Evolutionary conservation across 2,888 invertebrate genomes (phyloP), one percentile per base, ranked within the genome.

Genomic region (Saturnia japonica): DNA sequence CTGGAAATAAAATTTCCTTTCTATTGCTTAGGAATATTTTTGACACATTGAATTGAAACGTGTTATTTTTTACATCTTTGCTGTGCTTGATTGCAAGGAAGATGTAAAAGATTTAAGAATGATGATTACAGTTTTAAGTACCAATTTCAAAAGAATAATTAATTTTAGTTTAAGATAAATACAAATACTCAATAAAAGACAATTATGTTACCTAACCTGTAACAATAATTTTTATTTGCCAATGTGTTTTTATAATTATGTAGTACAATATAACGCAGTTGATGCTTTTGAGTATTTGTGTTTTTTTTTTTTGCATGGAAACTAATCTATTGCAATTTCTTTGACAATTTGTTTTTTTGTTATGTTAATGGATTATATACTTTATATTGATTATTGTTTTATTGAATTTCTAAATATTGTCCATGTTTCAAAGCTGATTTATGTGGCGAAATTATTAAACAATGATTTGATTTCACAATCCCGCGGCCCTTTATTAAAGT

Each of bases 321-420:
- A 60, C 28, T 83, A 82, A 82, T 84, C 80, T 83, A 78, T 85
- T 78, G 81, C 82, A 83, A 83, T 80, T 76, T 75, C 75, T 83
- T 87, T 86, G 87, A 83, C 84, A 88, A 89, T 88, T 90, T 89
- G 91, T 93, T 91, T 91, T 92, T 91, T 93, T 93, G 90, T 93
- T 93, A 93, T 90, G 91, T 90, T 90, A 90, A 91, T 91, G 89
- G 91, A 91, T 91, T 91, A 92, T 91, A 89, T 89, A 64, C 85
- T 86, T 85, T 85, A 88, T 90, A 87, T 90, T 86, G 83, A 88
- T 82, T 82, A 85, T 90, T 88, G 85, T 89, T 89, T 83, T 85
- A 84, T 89, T 87, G 83, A 83, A 85, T 86, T 77, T 85, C 82
- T 81, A 80, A 86, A 85, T 82, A 74, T 77, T 77, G 80, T 79